phyloP scores from a whole-genome alignment of 2,113 vertebrate genomes.

The Leucopternis melanops region DNA sequence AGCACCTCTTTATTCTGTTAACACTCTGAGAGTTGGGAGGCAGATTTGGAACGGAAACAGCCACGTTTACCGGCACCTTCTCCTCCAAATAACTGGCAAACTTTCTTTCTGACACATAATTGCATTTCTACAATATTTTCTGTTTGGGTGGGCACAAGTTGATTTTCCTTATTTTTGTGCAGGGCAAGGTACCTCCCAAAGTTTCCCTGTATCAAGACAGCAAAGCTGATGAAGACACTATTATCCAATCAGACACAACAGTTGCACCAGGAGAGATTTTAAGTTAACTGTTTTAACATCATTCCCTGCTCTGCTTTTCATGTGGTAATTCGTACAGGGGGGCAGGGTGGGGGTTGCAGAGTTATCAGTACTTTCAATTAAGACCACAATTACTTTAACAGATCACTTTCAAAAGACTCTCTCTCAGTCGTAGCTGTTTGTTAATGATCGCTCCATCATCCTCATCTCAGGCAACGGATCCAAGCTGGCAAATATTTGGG shows the following conservation, averaged over 20 bases:
- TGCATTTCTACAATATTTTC: neutral
- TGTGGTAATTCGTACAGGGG: accelerated
- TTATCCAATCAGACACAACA: neutral
- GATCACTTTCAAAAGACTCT: neutral
- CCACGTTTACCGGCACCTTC: neutral
- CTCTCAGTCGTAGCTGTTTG: neutral
- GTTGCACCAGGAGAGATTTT: neutral
- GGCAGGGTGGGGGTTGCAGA: accelerated
- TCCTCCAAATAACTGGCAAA: neutral
- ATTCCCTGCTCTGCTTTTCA: neutral
- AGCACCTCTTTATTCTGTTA: neutral
- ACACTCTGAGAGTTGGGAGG: neutral
- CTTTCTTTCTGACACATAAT: neutral
- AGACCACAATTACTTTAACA: neutral
- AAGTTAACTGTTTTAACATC: accelerated
- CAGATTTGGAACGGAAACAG: neutral
- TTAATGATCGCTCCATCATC: neutral
- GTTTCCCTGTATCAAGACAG: accelerated
- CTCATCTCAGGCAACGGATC: neutral
- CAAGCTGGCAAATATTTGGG: neutral
- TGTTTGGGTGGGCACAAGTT: neutral
- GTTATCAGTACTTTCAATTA: accelerated
- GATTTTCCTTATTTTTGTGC: neutral
- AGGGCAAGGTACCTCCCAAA: neutral
- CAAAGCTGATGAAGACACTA: neutral